Base-by-base conservation (phyloP, 2,888 invertebrate genomes). In the Aphrophora alni region DNA sequence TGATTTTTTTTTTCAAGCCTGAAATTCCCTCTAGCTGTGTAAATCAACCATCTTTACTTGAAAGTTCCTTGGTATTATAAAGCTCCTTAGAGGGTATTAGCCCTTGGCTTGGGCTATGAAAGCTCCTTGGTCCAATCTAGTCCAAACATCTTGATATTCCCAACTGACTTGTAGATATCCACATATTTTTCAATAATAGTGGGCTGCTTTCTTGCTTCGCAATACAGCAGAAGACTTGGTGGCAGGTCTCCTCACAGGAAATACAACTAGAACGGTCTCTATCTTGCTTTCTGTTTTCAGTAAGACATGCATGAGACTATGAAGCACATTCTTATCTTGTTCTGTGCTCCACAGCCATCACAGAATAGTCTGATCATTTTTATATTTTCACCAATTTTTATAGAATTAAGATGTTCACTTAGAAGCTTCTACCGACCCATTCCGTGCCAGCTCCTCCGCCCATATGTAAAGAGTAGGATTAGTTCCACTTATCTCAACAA, bases 111-210 rank as follows among this genome's bases (percentile, higher is more conserved):
- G n/a, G n/a, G n/a, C n/a, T n/a, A n/a, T n/a, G n/a, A n/a, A n/a
- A n/a, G n/a, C n/a, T n/a, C n/a, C n/a, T n/a, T n/a, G 24, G 74
- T 38, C 38, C 75, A 75, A 75, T 44, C 75, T 26, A 17, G n/a
- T 12, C 75, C 75, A 14, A 75, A 27, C 26, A 44, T 14, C 51
- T 75, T 75, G n/a, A 75, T 25, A 44, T 8, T 51, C 12, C 51
- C 44, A 10, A 75, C 44, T 21, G 25, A 28, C 51, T 75, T 26
- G 26, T 75, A 75, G 24, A 26, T 26, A 24, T 75, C 44, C n/a
- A 25, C 25, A 51, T 44, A 51, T 25, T 75, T 44, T 75, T 75
- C 12, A 51, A n/a, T 25, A 33, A 33, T 33, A 33, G 33, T 33
- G 3, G 8, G 33, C 33, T 75, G 38, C 44, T 75, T 44, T 51